Base-by-base conservation (phyloP, 37 sponge, comb jelly and placozoan genomes). In the Tethya wilhelma region DNA sequence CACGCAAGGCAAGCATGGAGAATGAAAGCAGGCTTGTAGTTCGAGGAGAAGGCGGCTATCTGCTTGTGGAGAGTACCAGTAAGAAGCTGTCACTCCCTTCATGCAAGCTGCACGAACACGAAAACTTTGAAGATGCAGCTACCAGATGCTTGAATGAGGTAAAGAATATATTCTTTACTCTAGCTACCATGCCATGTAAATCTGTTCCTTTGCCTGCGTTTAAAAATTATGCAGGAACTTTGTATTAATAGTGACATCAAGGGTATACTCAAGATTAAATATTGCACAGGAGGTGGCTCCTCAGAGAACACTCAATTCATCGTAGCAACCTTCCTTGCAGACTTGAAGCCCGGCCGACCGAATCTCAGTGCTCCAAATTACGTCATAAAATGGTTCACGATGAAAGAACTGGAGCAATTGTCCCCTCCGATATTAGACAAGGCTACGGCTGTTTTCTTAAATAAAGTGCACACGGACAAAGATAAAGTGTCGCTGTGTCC, bases 61-160 rank as follows among this genome's bases (percentile, higher is more conserved):
- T 77, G 20, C 64, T 77, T 11, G 8, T 77, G 44, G 77, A 77
- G 44, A 77, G 38, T 31, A 34, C 64, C 43, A 77, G 77, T 64
- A 63, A 41, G 28, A 77, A 63, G 64, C 64, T 77, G 0, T 34
- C 30, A 4, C 45, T 77, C 1, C 49, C 64, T 22, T 12, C 45
- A 11, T 28, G 44, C 25, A 58, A 32, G 59, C 23, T 77, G 64
- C 39, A 31, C 20, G 45, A 60, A 7, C 32, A 38, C 32, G 77
- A 77, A 77, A 64, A 77, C 33, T 77, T 77, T 32, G 17, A 40
- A 30, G 45, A 64, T 19, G 77, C 77, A 1, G 77, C 77, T 22
- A 44, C 22, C 28, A 60, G 77, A 63, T 77, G 64, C 77, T 58
- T 63, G 40, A 60, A 0, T 2, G 64, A 77, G 77, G 77, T 77